Conservation (phyloP, 2,797 vertebrate species). For the Sebastes diaconus region DNA sequence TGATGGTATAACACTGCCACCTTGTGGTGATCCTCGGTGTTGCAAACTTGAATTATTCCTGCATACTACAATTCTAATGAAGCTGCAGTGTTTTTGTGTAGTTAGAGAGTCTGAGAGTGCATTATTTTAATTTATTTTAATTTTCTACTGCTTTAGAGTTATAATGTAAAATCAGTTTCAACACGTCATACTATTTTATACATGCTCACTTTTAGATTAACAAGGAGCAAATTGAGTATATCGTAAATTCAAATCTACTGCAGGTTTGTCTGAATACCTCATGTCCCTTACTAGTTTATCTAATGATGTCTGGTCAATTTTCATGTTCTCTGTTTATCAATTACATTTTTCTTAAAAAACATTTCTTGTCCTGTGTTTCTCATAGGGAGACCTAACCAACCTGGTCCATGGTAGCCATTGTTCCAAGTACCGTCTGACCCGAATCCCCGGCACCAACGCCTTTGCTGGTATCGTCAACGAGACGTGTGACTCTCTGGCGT, state of each 20-base stretch:
- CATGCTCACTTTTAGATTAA: background rate
- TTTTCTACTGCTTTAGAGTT: background rate
- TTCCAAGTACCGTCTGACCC: conserved; percentile 93
- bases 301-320: background rate
- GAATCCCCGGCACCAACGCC: conserved; percentile 95
- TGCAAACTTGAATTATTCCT: background rate
- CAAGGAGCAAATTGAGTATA: background rate
- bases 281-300: background rate
- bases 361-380: background rate
- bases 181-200: background rate
- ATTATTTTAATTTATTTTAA: background rate
- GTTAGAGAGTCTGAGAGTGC: background rate
- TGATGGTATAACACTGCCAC: conserved; percentile 31
- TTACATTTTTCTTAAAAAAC: background rate
- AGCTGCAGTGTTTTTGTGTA: background rate
- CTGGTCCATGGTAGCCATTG: conserved; percentile 98
- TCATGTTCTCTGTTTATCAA: background rate
- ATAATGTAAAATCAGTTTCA: too few species aligned
- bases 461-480: conserved; percentile 98
- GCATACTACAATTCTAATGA: background rate
- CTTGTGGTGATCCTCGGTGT: conserved; percentile 50
- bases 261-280: background rate
- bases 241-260: background rate
- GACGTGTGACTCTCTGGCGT: conserved; percentile 95
- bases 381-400: conserved; percentile 97